A percentile compares a stretch with the other conserved stretches of the same genome.
phyloP scores from a whole-genome alignment of 2,888 invertebrate species.

The Microctonus hyperodae region DNA sequence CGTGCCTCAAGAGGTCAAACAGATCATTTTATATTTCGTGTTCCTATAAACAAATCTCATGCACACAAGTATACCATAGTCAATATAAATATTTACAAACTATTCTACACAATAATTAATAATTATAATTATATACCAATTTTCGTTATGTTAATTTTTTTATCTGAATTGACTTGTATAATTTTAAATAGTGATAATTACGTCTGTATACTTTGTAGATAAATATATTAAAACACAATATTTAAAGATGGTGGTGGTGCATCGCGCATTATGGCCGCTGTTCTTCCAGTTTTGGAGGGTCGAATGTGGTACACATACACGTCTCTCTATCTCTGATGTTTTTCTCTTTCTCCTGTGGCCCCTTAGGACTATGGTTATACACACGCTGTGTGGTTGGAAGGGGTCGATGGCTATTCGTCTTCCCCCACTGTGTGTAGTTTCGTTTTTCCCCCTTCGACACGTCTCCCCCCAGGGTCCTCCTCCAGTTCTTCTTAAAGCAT shows the following conservation, averaged over 20 bases:
- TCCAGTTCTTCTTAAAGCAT: slow-evolving; percentile 33
- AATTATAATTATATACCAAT: too few species aligned
- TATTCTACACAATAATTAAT: too few species aligned
- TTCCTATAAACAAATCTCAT: not conserved
- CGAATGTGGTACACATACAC: slow-evolving; percentile 43
- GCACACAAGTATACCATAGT: too few species aligned
- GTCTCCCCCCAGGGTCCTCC: slow-evolving; percentile 49
- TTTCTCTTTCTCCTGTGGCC: slow-evolving; percentile 35
- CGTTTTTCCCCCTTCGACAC: slow-evolving; percentile 42
- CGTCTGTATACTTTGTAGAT: not conserved
- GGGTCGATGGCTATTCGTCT: slow-evolving; percentile 62
- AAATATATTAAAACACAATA: slow-evolving; percentile 12
- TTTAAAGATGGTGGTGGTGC: slow-evolving; percentile 46
- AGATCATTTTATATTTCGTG: not conserved
- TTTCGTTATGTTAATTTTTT: too few species aligned
- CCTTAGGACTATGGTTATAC: slow-evolving; percentile 41
- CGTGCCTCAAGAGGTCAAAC: slow-evolving; percentile 35
- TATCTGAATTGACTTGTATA: too few species aligned
- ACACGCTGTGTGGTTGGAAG: slow-evolving; percentile 45
- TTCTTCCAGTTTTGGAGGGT: slow-evolving; percentile 58
- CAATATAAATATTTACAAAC: not conserved
- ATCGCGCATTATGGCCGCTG: slow-evolving; percentile 62
- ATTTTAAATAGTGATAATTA: too few species aligned
- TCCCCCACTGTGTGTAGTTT: slow-evolving; percentile 51
- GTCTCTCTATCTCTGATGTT: not conserved